Base-by-base conservation (phyloP, 2,888 invertebrate species). In the Catocala fraxini region DNA sequence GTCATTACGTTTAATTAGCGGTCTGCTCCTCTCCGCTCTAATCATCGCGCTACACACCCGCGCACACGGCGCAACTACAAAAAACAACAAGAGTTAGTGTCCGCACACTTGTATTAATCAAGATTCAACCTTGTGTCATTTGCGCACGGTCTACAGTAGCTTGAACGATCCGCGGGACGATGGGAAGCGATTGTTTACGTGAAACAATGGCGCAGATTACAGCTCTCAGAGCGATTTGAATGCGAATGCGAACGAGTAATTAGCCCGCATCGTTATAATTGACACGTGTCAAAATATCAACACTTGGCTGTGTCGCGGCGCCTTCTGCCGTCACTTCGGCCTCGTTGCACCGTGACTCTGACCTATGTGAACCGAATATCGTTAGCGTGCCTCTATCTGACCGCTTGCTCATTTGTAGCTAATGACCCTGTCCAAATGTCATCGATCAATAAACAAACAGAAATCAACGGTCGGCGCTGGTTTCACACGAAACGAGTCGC, bases 1-100 rank as follows among this genome's bases (percentile, higher is more conserved):
- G 87, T 89, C 89, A 89, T 85, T 77, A 74, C 73, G 68, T 84
- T 84, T 90, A 88, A 89, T 89, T 86, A 89, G 85, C 65, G 69
- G 69, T 65, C 64, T 68, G 71, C 59, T 58, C 63, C 70, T 60
- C 71, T 56, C 62, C 63, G 55, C 70, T 71, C 54, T 64, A 68
- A 71, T 70, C 68, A 75, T 65, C 63, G 54, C 59, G 49, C 43
- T 54, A 52, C 61, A 54, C 65, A 64, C 49, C 60, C 51, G 64
- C 51, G 55, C 65, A 59, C 56, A 35, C 69, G 51, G 48, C 33
- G 58, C 46, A 46, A 43, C 33, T 35, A 12, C 25, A 53, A 59
- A 57, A 45, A 51, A 47, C n/a, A 56, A 11, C 5, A 10, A 39
- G 13, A 25, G 43, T 48, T 10, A 34, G 45, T n/a, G 43, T 59